Evolutionary conservation across 2,113 vertebrate species (phyloP), one percentile per base, ranked within the genome.

Genomic region (Chloropsis hardwickii): DNA sequence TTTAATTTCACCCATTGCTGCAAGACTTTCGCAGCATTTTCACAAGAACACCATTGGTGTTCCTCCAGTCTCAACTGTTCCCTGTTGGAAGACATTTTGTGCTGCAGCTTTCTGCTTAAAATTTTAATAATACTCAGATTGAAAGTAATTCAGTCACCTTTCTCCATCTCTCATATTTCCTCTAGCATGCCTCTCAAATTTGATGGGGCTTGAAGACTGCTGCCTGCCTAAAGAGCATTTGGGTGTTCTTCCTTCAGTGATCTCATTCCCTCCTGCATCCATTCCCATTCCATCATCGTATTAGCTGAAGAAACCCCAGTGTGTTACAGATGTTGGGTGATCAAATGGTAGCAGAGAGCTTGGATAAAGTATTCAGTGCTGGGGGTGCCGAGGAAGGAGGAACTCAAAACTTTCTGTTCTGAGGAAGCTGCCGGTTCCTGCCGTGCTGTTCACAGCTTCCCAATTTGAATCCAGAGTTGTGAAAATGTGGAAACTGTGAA

Each of bases 401-500:
- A 81, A 53, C 37, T 82, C 53, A 65, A 44, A 94, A 60, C 33
- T 77, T 92, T 65, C 35, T 33, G 1, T 93, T 93, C 40, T 81
- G 86, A 90, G 54, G 64, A 66, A 90, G 64, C n/a, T 81, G 72
- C 44, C 0, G 0, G 18, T 88, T 40, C 60, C 72, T 86, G 71
- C 92, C 31, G 18, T 56, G 72, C 88, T 88, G 51, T 88, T 97
- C 93, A 81, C 90, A 96, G 92, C 88, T 96, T 94, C 85, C 82
- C 82, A 56, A 7, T 93, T 93, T 78, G 93, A 94, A 93, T 95
- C 90, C 93, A 88, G 82, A 88, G 85, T 29, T 88, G 80, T 90
- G 92, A 96, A 94, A 96, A 86, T 15, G 85, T 64, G 74, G 76
- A 94, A 92, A 70, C 93, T 90, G 94, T 88, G 90, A 95, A 96